Evolutionary conservation across 2,113 vertebrate genomes (phyloP).

Genomic region (Cinclus cinclus): DNA sequence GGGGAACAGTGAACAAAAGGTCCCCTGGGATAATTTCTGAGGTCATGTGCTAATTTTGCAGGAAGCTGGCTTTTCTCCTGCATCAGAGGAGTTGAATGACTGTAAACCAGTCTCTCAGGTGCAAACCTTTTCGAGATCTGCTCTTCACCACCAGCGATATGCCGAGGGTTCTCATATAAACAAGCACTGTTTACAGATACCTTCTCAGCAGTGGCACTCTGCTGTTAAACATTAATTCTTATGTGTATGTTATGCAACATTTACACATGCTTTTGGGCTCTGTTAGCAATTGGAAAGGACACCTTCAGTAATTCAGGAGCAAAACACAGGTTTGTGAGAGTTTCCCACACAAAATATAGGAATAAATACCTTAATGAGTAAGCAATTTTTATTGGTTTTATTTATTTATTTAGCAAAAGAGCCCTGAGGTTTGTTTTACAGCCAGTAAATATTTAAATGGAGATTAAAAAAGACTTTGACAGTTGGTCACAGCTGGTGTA

Average conservation of each 20-base stretch:
- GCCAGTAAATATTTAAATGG: neutral
- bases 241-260: conserved; percentile 11
- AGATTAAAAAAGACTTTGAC: neutral
- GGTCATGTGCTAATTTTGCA: neutral
- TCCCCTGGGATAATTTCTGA: neutral
- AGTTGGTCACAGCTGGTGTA: neutral
- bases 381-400: neutral
- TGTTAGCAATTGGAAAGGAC: neutral
- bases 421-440: neutral
- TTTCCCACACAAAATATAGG: neutral
- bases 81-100: neutral
- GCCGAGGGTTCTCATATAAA: neutral
- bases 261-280: neutral
- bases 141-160: neutral
- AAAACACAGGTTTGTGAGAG: neutral
- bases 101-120: neutral
- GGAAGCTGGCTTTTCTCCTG: neutral
- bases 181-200: neutral
- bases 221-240: conserved; percentile 60
- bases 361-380: neutral
- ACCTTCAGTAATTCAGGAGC: neutral
- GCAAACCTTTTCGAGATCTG: neutral
- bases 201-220: neutral
- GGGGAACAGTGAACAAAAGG: neutral
- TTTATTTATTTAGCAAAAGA: neutral